Conservation (phyloP, 1,140 invertebrate species). For the Drosophila pseudoobscura region DNA sequence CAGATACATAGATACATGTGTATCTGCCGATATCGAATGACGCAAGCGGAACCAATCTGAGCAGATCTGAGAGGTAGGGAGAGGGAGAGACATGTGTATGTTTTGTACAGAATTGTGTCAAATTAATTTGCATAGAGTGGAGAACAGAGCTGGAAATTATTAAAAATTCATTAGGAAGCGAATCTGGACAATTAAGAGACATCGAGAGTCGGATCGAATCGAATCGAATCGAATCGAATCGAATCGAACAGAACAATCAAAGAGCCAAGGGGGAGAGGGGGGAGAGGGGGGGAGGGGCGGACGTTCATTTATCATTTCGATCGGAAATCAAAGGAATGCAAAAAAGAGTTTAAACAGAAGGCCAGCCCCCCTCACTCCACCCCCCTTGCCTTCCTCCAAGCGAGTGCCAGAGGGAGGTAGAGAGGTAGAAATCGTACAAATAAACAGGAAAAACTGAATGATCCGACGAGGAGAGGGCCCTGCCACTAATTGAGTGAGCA, state of each 20-base stretch:
- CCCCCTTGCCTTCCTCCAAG: too few relatives aligned
- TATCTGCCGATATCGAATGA: conserved; percentile 25
- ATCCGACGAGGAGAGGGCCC: conserved; percentile 1
- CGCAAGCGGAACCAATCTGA: conserved; percentile 38
- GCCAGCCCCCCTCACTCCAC: conserved; percentile 18
- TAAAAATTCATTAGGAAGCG: conserved; percentile 70
- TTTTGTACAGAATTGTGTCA: conserved; percentile 51
- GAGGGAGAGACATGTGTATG: too few relatives aligned
- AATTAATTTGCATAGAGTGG: conserved; percentile 64
- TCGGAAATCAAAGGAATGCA: conserved; percentile 26
- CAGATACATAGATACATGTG: not conserved
- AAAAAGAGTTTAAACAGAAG: conserved; percentile 57
- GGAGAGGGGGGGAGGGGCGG: conserved; percentile 4
- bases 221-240: conserved; percentile 35
- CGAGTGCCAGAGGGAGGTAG: too few relatives aligned
- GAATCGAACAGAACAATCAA: conserved; percentile 52
- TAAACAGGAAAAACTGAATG: conserved; percentile 56
- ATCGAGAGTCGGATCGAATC: conserved; percentile 49
- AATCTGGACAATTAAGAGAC: conserved; percentile 66
- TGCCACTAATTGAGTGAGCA: conserved; percentile 72
- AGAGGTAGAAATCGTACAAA: conserved; percentile 7
- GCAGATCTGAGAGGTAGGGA: too few relatives aligned
- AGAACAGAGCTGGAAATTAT: conserved; percentile 41
- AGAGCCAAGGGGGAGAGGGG: not conserved
- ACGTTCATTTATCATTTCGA: conserved; percentile 37